Evolutionary conservation across 2,797 vertebrate species (phyloP), one percentile per base, ranked within the genome.

Genomic region (Botia kubotai): DNA sequence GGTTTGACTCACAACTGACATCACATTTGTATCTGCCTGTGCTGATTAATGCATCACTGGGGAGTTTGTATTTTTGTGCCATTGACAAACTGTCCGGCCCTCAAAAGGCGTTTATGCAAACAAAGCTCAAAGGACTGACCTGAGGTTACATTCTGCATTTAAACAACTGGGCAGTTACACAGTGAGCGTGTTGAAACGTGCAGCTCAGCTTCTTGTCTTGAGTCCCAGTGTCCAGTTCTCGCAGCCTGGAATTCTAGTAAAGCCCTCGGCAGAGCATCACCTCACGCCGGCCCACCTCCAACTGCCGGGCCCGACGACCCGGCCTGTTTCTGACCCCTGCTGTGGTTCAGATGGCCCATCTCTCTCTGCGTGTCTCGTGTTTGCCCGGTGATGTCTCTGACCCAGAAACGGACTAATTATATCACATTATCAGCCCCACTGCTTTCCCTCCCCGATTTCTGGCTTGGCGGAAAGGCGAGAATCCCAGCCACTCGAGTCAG

Each of bases 401-500:
- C 95, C 90, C 91, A 94, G 90, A 89, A 93, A 93, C 92, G 94
- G 88, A 94, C 95, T 96, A 96, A 98, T 98, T 97, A 95, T 97
- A 97, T 98, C 95, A 96, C 94, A 96, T 97, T 97, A 95, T 97
- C 89, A 93, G 92, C 92, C 93, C 95, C 67, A 75, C 75, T 77
- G 74, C 73, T 97, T 96, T 95, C 93, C 82, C 80, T 96, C 93
- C 88, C 83, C 88, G 89, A 93, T 91, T 94, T 94, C 94, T 89
- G 92, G 95, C 84, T 76, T 90, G 87, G 88, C 92, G 92, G 92
- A 96, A 97, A 95, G 94, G 92, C 94, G 93, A 94, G 96, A 97
- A 97, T 97, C 96, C 96, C 96, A 97, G 96, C 96, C 93, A 90
- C 94, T 78, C 94, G 93, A 94, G 94, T 95, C 95, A 97, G 94